Base-by-base conservation (phyloP, 2,797 vertebrate genomes). In the Nothura maculosa region DNA sequence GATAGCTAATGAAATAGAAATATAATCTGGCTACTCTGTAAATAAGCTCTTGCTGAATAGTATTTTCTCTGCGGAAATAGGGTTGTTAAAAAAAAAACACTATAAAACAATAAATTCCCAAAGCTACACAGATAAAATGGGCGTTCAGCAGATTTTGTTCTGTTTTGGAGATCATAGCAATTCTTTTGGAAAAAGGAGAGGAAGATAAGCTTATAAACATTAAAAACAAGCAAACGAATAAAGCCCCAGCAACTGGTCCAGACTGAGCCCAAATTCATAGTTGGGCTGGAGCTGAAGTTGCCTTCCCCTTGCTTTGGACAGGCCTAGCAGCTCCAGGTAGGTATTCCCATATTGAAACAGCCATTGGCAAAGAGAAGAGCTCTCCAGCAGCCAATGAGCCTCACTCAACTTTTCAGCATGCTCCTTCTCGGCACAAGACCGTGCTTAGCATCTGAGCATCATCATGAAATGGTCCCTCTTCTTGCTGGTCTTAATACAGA, bases 1-100 rank as follows among this genome's bases (percentile, higher is more conserved):
- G 45, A 63, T 6, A 79, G 62, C 7, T 78, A 74, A 90, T 85
- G 77, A 84, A 95, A 86, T 66, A 42, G 80, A 94, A 91, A 58
- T 54, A 38, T 90, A 28, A 52, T 87, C 42, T 0, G 1, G 40
- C 8, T 38, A 10, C 36, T 79, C 70, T 60, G 64, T 68, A 89
- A 92, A 84, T 43, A 94, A 62, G 18, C 38, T 86, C 57, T 81
- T 58, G 15, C n/a, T 91, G 1, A 1, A 40, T 6, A 75, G 28
- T 6, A 18, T 32, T 79, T 79, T 87, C 58, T 57, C 80, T 82
- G n/a, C 45, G 76, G 50, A 54, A 92, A 80, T 2, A 25, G 28
- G 30, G 77, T 5, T 5, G 6, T 57, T 69, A 68, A 81, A 77
- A 83, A 82, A 27, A 72, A 4, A 68, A 81, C 77, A 81, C 76